These are phyloP conservation scores for Nebria ingens DNA, from an alignment of 1,140 invertebrate species.

Conservation along the genomic window DNA sequence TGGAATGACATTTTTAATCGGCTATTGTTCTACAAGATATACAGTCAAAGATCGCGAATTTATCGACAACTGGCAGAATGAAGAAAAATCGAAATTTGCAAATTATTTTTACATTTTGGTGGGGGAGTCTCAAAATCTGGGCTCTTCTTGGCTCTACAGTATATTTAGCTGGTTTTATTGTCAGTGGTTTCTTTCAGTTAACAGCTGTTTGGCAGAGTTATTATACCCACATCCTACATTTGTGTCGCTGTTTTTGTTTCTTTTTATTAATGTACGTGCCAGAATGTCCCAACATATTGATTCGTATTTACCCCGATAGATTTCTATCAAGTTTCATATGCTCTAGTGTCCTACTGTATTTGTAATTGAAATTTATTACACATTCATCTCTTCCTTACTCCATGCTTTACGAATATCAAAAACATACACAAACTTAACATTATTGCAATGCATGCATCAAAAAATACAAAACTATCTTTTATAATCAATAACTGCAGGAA, in stretches of 20 bases:
- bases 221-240: constrained; percentile 5
- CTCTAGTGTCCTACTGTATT: no score
- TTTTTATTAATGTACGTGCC: constrained; percentile 3
- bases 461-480: no score
- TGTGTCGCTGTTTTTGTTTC: not conserved
- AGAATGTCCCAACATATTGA: not conserved
- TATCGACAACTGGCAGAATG: constrained; percentile 7
- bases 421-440: no score
- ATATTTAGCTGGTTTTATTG: constrained; percentile 6
- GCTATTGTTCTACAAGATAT: not conserved
- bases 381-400: no score
- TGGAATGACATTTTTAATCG: constrained; percentile 39
- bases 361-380: no score
- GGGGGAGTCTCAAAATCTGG: constrained; percentile 4
- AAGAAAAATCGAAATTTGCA: not conserved
- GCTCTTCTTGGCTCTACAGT: not conserved
- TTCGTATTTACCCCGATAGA: not conserved
- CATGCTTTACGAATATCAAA: no score
- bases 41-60: not conserved
- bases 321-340: no score
- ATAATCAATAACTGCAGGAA: no score
- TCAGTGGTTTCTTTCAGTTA: not conserved
- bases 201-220: constrained; percentile 3
- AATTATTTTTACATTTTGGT: constrained; percentile 9
- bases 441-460: no score